Percentiles rank a stretch among this genome's conserved stretches.
phyloP scores from a whole-genome alignment of 2,113 vertebrate species.

The Coracopsis vasa region DNA sequence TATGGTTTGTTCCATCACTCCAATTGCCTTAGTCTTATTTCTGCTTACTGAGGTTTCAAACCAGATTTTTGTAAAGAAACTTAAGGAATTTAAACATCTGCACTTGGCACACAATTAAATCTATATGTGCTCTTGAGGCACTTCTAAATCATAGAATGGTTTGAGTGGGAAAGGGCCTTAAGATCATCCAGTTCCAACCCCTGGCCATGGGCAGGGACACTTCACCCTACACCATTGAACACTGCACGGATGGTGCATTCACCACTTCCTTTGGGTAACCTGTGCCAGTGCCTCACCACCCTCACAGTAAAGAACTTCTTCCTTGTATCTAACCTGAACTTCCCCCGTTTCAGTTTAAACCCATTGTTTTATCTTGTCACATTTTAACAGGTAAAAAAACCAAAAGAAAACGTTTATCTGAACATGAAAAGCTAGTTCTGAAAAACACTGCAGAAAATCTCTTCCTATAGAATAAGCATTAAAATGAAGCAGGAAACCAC shows the following conservation, averaged over 20 bases:
- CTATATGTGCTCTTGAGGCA: not conserved
- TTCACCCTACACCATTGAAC: not conserved
- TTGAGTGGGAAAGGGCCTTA: not conserved
- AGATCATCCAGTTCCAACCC: not conserved
- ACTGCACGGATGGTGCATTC: not conserved
- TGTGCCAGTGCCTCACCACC: not conserved
- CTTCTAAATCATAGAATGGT: not conserved
- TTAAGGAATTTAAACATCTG: not conserved
- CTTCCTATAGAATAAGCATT: fast-evolving
- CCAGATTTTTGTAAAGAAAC: not conserved
- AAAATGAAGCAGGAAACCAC: not conserved
- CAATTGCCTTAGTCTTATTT: not conserved
- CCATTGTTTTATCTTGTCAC: not conserved
- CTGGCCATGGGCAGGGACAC: too few relatives aligned
- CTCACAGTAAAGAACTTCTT: not conserved
- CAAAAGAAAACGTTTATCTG: not conserved
- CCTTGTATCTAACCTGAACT: not conserved
- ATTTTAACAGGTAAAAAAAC: not conserved
- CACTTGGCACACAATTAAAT: not conserved
- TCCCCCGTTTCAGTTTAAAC: not conserved
- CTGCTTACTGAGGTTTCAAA: not conserved
- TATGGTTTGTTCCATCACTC: not conserved
- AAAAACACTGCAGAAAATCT: not conserved
- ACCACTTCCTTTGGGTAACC: not conserved
- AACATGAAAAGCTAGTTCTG: not conserved